phyloP scores from a whole-genome alignment of 2,797 vertebrate genomes.

The Nyctalus aviator region DNA sequence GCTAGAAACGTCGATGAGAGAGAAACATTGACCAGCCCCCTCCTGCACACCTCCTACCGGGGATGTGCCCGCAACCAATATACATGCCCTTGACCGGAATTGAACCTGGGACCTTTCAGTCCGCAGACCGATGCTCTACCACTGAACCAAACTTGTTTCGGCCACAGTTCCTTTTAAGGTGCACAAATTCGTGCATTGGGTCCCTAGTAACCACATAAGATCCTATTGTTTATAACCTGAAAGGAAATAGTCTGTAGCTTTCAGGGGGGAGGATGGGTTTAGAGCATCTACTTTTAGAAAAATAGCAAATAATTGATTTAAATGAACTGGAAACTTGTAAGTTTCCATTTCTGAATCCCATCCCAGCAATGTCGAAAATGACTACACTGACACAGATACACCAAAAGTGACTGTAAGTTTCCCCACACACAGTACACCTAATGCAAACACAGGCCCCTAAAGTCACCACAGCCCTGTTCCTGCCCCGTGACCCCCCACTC shows the following conservation, averaged over 20 bases:
- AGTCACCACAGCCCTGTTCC: background rate
- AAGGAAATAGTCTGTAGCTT: background rate
- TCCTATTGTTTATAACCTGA: background rate
- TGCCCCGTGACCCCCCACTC: background rate
- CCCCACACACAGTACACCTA: background rate
- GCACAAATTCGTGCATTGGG: no score
- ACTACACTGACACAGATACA: background rate
- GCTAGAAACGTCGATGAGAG: no score
- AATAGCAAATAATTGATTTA: background rate
- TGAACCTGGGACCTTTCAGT: no score
- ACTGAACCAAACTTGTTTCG: no score
- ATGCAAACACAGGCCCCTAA: background rate
- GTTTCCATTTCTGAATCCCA: constrained; percentile 21
- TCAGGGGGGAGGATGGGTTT: background rate
- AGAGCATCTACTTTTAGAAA: background rate
- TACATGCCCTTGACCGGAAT: no score
- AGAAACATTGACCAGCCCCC: no score
- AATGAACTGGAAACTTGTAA: constrained; percentile 44
- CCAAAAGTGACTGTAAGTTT: constrained; percentile 2
- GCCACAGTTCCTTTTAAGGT: no score
- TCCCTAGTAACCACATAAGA: background rate
- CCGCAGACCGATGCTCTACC: no score
- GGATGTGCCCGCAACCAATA: no score
- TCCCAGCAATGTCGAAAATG: background rate
- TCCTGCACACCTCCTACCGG: no score